phyloP scores from a whole-genome alignment of 2,797 vertebrate species.

The Clarias fuscus region DNA sequence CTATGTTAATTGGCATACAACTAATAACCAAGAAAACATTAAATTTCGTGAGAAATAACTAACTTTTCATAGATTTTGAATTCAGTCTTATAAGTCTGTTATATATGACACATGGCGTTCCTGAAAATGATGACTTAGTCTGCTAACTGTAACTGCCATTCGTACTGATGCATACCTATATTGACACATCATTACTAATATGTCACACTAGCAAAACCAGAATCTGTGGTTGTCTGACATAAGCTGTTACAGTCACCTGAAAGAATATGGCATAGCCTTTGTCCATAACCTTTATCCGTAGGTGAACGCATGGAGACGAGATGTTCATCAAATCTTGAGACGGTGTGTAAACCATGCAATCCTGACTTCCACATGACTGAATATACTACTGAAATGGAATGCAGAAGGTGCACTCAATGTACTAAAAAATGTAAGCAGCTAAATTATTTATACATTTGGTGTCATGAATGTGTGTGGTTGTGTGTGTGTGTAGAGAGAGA shows the following conservation, averaged over 20 bases:
- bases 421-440: conserved; percentile 48
- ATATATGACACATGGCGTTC: conserved; percentile 30
- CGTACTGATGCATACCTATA: not conserved
- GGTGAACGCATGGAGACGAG: conserved; percentile 7
- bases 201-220: conserved; percentile 13
- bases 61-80: not conserved
- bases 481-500: not conserved
- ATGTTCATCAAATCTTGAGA: rapidly evolving
- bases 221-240: not conserved
- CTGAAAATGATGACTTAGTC: conserved; percentile 40
- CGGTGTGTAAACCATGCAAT: rapidly evolving
- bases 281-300: conserved; percentile 48
- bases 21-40: not conserved
- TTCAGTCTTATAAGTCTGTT: not conserved
- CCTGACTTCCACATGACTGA: not conserved
- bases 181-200: conserved; percentile 23
- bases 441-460: not conserved
- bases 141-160: conserved; percentile 35
- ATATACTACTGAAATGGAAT: not conserved
- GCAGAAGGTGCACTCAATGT: conserved; percentile 56
- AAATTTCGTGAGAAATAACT: not conserved
- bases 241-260: conserved; percentile 6
- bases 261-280: not conserved
- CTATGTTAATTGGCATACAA: not conserved
- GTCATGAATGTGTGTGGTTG: not conserved